Percentiles rank a stretch among this genome's conserved stretches.
phyloP scores from a whole-genome alignment of 2,797 vertebrate genomes.

The Tenualosa thibaudeaui region DNA sequence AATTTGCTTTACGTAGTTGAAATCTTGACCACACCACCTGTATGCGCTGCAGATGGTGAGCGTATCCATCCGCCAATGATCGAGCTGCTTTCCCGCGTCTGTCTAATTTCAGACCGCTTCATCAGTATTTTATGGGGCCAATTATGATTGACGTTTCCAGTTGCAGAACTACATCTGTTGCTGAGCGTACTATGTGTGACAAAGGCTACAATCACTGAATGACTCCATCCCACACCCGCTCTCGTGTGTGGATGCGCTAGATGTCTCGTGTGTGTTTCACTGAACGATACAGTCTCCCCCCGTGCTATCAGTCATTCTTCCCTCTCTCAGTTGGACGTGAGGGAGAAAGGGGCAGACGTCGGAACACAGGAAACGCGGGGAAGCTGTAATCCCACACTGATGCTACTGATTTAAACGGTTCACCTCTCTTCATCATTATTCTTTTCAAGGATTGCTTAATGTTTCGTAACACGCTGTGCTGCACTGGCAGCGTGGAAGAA shows the following conservation, averaged over 20 bases:
- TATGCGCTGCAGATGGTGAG: neutral
- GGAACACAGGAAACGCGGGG: slow-evolving; percentile 12
- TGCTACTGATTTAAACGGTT: slow-evolving; percentile 52
- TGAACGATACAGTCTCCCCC: neutral
- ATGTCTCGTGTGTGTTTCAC: neutral
- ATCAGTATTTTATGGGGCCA: neutral
- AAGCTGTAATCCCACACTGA: neutral
- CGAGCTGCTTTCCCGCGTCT: neutral
- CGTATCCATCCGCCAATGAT: neutral
- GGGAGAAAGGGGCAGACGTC: slow-evolving; percentile 16
- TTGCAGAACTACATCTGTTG: neutral
- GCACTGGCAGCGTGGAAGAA: slow-evolving; percentile 58
- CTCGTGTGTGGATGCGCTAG: neutral
- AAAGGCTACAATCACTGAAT: neutral
- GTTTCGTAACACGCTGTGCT: slow-evolving; percentile 66
- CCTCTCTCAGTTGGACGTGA: slow-evolving; percentile 9
- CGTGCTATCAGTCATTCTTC: neutral
- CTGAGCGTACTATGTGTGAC: neutral
- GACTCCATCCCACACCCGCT: neutral
- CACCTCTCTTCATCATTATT: slow-evolving; percentile 37
- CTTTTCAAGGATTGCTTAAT: slow-evolving; percentile 40
- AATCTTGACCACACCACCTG: slow-evolving; percentile 19
- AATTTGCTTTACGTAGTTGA: neutral
- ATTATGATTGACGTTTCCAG: neutral
- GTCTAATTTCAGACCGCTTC: neutral